These are phyloP conservation scores for Cosmorhoe ocellata DNA, from an alignment of 2,888 invertebrate genomes.

Conservation along the genomic window DNA sequence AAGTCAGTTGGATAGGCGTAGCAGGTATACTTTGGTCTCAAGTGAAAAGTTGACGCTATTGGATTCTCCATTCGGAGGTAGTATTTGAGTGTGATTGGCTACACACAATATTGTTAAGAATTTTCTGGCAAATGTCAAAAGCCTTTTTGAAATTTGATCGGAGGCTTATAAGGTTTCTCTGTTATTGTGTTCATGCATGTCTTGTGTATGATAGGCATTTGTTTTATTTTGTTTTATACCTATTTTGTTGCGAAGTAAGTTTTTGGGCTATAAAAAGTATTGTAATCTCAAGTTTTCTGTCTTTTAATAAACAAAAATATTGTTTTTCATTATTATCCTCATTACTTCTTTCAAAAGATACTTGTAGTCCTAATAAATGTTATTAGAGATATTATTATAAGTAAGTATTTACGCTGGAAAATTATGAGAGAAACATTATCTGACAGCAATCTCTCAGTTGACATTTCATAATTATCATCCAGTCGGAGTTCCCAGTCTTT, in stretches of 20 bases:
- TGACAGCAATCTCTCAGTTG: constrained; percentile 30
- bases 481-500: constrained; percentile 18
- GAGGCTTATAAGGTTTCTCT: neutral
- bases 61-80: constrained; percentile 34
- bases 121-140: constrained; percentile 12
- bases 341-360: no score
- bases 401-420: no score
- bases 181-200: no score
- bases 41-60: constrained; percentile 45
- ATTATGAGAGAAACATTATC: constrained; percentile 27
- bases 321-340: no score
- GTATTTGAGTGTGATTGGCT: constrained; percentile 18
- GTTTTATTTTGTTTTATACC: no score
- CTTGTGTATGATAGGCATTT: no score
- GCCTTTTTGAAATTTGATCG: constrained; percentile 1
- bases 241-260: no score
- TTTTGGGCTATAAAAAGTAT: no score
- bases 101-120: constrained; percentile 16
- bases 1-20: neutral
- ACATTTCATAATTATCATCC: constrained; percentile 34
- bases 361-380: no score
- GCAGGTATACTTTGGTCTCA: constrained; percentile 32
- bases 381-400: no score
- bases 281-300: no score
- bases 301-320: no score